A percentile compares a stretch with the other conserved stretches of the same genome.
Evolutionary conservation across 2,797 vertebrate species (phyloP).

Genomic region (Petrocephalus sullivani): DNA sequence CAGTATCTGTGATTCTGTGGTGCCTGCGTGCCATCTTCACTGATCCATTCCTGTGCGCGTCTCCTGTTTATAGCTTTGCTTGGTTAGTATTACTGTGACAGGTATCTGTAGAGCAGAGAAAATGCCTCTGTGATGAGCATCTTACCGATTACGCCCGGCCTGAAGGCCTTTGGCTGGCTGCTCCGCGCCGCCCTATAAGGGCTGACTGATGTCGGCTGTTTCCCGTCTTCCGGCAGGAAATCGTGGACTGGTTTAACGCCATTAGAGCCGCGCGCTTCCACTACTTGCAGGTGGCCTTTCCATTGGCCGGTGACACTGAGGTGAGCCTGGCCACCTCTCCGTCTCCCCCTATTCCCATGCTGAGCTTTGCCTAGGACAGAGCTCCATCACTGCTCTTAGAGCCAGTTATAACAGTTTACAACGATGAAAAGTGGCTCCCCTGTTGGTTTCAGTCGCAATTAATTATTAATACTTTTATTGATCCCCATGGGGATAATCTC

Average conservation of each 20-base stretch:
- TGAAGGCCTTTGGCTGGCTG: not conserved
- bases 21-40: not conserved
- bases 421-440: not conserved
- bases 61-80: no score
- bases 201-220: not conserved
- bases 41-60: not conserved
- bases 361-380: not conserved
- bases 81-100: not conserved
- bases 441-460: not conserved
- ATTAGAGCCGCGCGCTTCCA: conserved; percentile 93
- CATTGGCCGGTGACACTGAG: conserved; percentile 79
- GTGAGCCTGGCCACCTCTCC: conserved; percentile 58
- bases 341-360: not conserved
- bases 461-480: not conserved
- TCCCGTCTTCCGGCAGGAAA: conserved; percentile 65
- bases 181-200: not conserved
- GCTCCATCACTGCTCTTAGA: no score
- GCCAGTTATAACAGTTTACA: not conserved
- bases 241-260: conserved; percentile 94
- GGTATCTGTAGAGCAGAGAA: not conserved
- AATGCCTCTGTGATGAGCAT: not conserved
- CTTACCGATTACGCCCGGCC: not conserved
- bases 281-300: conserved; percentile 94
- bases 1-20: not conserved
- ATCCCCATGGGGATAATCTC: no score